Base-by-base conservation (phyloP, 2,113 vertebrate species). In the Colius striatus region DNA sequence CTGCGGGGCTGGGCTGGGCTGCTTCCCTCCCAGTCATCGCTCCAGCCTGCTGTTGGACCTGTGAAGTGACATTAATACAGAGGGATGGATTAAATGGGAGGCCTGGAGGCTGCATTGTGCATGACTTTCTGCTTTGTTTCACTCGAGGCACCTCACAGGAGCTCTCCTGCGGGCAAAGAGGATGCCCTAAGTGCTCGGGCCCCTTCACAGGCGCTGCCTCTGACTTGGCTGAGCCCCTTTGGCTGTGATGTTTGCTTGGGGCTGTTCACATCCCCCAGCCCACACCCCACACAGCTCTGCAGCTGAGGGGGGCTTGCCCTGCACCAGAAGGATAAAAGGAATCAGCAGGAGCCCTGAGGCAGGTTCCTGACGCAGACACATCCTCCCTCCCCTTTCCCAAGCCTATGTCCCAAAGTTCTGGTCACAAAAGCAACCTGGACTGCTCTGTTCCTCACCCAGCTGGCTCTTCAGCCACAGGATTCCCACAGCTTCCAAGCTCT, bases 231-330 rank as follows among this genome's bases (percentile, higher is more conserved):
- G 63, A 8, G 16, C 20, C 23, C 54, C 48, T 53, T 32, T 22
- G 58, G 30, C 51, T 11, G 3, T n/a, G 10, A 6, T 2, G 25
- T 58, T 65, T 16, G 6, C 25, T 8, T 18, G 43, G 26, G 43
- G 43, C 50, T 41, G 23, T 32, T 34, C 55, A 13, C 13, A 15
- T 3, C 30, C 43, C 43, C 5, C 1, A 16, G 2, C 29, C 32
- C 43, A 7, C 36, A 21, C 9, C 9, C 0, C 0, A 2, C 13
- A 13, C 51, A n/a, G n/a, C 11, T 60, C 76, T 66, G 63, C 51
- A 60, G 51, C 60, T 29, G 18, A 25, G 34, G 34, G 16, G 30
- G 16, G 36, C 70, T 34, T 54, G 38, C n/a, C 54, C 81, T 16
- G 34, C 36, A n/a, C 27, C 15, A 38, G 38, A 41, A 13, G 9